Conservation (phyloP, 2,113 vertebrate genomes). For the Oriolus oriolus region DNA sequence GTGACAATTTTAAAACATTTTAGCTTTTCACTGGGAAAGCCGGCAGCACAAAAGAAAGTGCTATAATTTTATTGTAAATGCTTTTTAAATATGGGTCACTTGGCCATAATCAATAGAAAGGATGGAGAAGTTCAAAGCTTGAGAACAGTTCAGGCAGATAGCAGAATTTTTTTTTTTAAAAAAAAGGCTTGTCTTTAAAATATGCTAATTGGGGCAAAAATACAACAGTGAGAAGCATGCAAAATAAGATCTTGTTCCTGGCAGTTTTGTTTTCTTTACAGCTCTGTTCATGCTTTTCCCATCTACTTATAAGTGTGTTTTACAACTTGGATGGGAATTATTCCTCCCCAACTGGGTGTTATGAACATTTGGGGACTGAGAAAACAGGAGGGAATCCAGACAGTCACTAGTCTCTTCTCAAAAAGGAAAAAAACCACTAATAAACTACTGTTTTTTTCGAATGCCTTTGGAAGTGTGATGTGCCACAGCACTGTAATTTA, state of each 20-base stretch:
- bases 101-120: conserved; percentile 55
- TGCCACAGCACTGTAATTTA: background rate
- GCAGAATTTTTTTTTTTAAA: background rate
- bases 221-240: conserved; percentile 35
- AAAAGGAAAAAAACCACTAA: background rate
- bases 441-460: background rate
- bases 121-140: conserved; percentile 65
- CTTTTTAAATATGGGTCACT: conserved; percentile 86
- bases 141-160: conserved; percentile 43
- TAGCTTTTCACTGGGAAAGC: conserved; percentile 76
- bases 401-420: background rate
- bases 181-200: conserved; percentile 51
- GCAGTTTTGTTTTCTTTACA: background rate
- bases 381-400: background rate
- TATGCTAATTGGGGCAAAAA: conserved; percentile 64
- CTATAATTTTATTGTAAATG: conserved; percentile 84
- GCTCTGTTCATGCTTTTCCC: conserved; percentile 40
- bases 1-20: conserved; percentile 90
- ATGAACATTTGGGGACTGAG: background rate
- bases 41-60: conserved; percentile 69
- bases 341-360: conserved; percentile 30
- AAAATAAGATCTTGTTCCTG: conserved; percentile 37
- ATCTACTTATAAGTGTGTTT: conserved; percentile 42
- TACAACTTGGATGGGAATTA: conserved; percentile 32
- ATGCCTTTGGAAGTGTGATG: background rate